phyloP scores from a whole-genome alignment of 1,140 invertebrate genomes.

The Panagrolaimus sp. region DNA sequence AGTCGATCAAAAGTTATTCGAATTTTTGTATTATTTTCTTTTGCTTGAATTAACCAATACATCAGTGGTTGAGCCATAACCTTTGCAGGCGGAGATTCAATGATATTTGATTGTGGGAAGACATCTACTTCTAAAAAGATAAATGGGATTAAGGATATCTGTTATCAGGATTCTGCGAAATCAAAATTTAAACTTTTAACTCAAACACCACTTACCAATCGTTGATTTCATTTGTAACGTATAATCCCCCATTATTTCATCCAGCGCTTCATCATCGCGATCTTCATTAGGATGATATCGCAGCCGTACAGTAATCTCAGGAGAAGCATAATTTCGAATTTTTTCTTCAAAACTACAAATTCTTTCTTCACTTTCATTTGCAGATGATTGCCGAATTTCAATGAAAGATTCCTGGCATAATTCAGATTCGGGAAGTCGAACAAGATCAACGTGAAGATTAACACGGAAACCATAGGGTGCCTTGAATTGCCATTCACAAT shows the following conservation, averaged over 20 bases:
- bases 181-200: too few relatives aligned
- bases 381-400: background rate
- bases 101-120: too few relatives aligned
- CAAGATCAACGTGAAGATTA: background rate
- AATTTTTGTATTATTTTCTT: too few relatives aligned
- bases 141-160: too few relatives aligned
- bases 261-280: background rate
- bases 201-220: too few relatives aligned
- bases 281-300: constrained; percentile 5
- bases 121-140: too few relatives aligned
- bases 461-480: background rate
- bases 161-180: too few relatives aligned
- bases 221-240: too few relatives aligned
- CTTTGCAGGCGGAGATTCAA: too few relatives aligned
- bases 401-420: constrained; percentile 3
- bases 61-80: too few relatives aligned
- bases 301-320: background rate
- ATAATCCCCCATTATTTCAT: background rate
- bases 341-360: background rate
- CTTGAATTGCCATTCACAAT: constrained; percentile 3
- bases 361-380: background rate
- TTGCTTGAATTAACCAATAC: too few relatives aligned
- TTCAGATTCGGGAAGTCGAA: background rate
- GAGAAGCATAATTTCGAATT: background rate
- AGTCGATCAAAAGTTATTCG: too few relatives aligned